Percentiles rank a stretch among this genome's conserved stretches.
These are phyloP conservation scores for Desmodus rotundus DNA, from an alignment of 2,113 vertebrate species.

Conservation along the genomic window DNA sequence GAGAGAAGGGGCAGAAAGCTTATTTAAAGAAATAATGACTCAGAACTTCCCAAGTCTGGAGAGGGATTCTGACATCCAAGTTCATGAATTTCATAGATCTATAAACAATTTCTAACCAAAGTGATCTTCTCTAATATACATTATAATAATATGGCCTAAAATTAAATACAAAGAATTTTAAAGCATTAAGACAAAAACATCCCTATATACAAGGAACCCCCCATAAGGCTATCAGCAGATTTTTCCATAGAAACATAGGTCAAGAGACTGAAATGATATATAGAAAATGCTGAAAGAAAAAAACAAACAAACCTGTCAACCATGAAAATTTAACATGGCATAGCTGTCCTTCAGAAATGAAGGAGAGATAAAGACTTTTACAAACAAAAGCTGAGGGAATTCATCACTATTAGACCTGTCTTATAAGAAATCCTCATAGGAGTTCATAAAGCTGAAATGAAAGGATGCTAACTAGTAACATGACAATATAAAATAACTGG, in stretches of 20 bases:
- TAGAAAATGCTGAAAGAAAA: neutral
- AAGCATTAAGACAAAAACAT: neutral
- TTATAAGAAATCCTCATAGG: neutral
- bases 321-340: neutral
- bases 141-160: neutral
- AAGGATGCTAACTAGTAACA: neutral
- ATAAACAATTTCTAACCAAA: neutral
- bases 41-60: neutral
- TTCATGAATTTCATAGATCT: neutral
- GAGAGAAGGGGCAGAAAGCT: neutral
- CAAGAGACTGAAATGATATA: neutral
- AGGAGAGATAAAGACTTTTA: no score
- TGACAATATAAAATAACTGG: neutral
- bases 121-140: neutral
- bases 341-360: neutral
- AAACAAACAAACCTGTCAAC: neutral
- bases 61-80: neutral
- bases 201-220: neutral
- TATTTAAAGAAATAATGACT: neutral
- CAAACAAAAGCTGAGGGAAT: no score
- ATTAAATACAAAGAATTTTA: neutral
- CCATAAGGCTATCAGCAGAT: neutral
- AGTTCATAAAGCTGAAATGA: neutral
- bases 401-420: neutral
- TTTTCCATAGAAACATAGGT: neutral